phyloP scores from a whole-genome alignment of 2,797 vertebrate genomes.

The Takifugu ocellatus region DNA sequence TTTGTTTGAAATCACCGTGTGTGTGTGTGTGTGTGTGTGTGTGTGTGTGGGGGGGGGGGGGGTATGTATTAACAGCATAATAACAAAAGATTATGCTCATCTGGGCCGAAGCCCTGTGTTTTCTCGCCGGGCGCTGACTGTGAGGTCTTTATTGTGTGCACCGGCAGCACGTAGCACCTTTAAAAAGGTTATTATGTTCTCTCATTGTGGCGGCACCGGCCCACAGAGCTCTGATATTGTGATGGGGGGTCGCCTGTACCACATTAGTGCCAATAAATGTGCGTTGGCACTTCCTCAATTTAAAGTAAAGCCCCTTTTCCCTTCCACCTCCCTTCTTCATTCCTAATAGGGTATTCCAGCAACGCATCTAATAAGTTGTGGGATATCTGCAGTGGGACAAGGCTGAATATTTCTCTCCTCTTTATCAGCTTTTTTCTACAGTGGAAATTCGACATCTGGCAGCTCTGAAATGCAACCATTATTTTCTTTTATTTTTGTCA shows the following conservation, averaged over 20 bases:
- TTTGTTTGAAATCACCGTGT: slow-evolving; percentile 63
- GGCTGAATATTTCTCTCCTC: slow-evolving; percentile 62
- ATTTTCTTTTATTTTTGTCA: slow-evolving; percentile 1
- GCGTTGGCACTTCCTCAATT: slow-evolving; percentile 86
- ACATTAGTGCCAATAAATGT: slow-evolving; percentile 87
- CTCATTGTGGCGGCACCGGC: slow-evolving; percentile 65
- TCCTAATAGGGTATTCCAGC: slow-evolving; percentile 82
- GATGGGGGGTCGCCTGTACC: slow-evolving; percentile 70
- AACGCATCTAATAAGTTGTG: slow-evolving; percentile 74
- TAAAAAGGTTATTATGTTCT: slow-evolving; percentile 80
- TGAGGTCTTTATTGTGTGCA: slow-evolving; percentile 77
- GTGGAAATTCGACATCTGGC: slow-evolving; percentile 46
- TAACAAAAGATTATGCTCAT: slow-evolving; percentile 80
- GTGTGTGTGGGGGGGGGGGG: slow-evolving; percentile 15
- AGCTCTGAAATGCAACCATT: slow-evolving; percentile 8
- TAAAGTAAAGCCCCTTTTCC: slow-evolving; percentile 82
- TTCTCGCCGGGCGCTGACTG: slow-evolving; percentile 62
- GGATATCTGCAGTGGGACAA: slow-evolving; percentile 68
- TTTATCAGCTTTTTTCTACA: slow-evolving; percentile 44
- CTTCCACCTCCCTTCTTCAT: slow-evolving; percentile 71
- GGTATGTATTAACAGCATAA: slow-evolving; percentile 78
- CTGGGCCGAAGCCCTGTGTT: slow-evolving; percentile 68
- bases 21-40: no score
- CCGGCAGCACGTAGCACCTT: slow-evolving; percentile 65
- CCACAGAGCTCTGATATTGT: slow-evolving; percentile 59